A percentile compares a stretch with the other conserved stretches of the same genome.
Conservation (phyloP, 2,113 vertebrate genomes). For the Sylvilagus bachmani region DNA sequence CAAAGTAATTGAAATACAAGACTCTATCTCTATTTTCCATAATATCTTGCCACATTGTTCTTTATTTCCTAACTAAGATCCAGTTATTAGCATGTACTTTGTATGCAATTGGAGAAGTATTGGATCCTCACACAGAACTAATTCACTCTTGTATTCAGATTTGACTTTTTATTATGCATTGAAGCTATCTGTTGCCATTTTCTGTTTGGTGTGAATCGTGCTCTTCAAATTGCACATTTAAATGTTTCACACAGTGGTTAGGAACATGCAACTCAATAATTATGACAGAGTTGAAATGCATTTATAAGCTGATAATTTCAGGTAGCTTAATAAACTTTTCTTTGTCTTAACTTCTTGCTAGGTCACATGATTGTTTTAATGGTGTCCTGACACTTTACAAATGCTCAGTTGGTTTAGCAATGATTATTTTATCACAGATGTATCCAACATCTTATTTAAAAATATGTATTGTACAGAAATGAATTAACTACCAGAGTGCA, state of each 20-base stretch:
- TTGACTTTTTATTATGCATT: neutral
- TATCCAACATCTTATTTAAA: neutral
- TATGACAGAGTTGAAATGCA: constrained; percentile 23
- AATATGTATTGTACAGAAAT: neutral
- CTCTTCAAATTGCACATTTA: neutral
- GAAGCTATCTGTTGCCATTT: neutral
- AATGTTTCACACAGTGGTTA: neutral
- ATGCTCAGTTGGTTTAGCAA: neutral
- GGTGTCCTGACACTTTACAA: neutral
- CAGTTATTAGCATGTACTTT: neutral
- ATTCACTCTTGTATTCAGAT: neutral
- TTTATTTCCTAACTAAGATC: neutral
- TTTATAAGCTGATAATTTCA: constrained; percentile 51
- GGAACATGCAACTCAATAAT: neutral
- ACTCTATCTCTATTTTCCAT: neutral
- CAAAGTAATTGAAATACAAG: neutral
- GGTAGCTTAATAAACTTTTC: constrained; percentile 49
- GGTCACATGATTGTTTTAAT: neutral
- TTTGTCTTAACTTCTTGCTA: constrained; percentile 6
- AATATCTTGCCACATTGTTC: neutral
- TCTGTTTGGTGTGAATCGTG: neutral
- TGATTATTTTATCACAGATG: neutral
- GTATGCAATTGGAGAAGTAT: neutral
- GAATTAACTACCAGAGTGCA: neutral
- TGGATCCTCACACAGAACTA: neutral